A percentile compares a stretch with the other conserved stretches of the same genome.
These are phyloP conservation scores for Perithous albicinctus DNA, from an alignment of 2,888 invertebrate species.

Conservation along the genomic window DNA sequence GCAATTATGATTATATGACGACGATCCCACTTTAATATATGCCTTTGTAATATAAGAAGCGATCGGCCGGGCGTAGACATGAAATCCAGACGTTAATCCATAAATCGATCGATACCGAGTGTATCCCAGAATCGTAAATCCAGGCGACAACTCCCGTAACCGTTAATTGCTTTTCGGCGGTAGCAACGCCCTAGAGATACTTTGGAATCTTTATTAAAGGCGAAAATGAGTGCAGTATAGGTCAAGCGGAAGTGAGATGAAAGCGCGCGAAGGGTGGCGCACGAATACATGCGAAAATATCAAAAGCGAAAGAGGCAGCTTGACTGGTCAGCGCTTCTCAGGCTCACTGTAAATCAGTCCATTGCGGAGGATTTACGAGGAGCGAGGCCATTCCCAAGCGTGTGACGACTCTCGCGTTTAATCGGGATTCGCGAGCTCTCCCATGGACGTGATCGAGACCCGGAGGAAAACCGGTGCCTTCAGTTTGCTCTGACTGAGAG, in stretches of 20 bases:
- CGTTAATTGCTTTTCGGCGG: constrained; percentile 25
- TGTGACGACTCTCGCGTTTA: constrained; percentile 13
- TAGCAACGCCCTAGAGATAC: not conserved
- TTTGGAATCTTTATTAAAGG: constrained; percentile 8
- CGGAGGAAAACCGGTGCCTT: constrained; percentile 25
- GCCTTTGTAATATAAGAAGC: not conserved
- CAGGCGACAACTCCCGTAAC: constrained; percentile 2
- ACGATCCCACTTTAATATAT: not conserved
- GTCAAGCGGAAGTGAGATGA: constrained; percentile 35
- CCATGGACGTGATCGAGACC: constrained; percentile 32
- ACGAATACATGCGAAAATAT: constrained; percentile 23
- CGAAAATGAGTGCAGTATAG: not conserved
- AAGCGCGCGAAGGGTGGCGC: not conserved
- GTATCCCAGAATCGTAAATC: not conserved
- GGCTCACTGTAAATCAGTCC: constrained; percentile 55
- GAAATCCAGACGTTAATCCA: not conserved
- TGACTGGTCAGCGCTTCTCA: constrained; percentile 5
- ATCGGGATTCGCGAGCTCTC: constrained; percentile 35
- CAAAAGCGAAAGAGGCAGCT: not conserved
- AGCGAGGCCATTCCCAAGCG: constrained; percentile 48
- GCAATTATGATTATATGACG: not conserved
- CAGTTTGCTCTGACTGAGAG: not conserved
- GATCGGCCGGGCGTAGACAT: not conserved
- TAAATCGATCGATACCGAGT: constrained; percentile 7
- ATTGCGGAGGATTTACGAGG: constrained; percentile 51